Conservation (phyloP, 2,888 invertebrate genomes). For the Volucella bombylans region DNA sequence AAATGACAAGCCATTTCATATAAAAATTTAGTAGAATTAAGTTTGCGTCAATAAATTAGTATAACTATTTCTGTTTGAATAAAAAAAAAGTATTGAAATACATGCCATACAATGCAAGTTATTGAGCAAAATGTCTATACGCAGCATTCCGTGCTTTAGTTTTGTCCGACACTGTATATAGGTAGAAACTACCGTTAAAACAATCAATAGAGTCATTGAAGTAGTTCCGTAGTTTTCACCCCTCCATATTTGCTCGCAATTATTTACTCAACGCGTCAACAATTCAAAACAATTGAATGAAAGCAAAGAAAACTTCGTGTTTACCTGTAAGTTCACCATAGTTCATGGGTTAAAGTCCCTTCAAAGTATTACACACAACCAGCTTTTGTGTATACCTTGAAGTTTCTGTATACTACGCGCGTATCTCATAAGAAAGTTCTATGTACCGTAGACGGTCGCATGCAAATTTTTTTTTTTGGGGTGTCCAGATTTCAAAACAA, state of each 20-base stretch:
- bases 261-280: slow-evolving; percentile 21
- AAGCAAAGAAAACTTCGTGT: slow-evolving; percentile 40
- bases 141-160: no score
- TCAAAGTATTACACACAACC: background rate
- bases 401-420: background rate
- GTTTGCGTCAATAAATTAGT: no score
- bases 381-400: background rate
- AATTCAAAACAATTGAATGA: slow-evolving; percentile 43
- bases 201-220: background rate
- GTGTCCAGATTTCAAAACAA: slow-evolving; percentile 6
- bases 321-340: slow-evolving; percentile 4
- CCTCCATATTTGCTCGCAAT: background rate
- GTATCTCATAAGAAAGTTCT: slow-evolving; percentile 1
- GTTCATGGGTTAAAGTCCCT: no score
- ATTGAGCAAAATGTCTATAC: no score
- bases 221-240: slow-evolving; percentile 25
- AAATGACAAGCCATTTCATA: no score
- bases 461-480: slow-evolving; percentile 11
- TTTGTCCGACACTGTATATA: no score
- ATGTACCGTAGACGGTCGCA: slow-evolving; percentile 16
- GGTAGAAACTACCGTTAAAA: background rate
- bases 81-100: no score
- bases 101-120: no score
- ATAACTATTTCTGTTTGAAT: no score
- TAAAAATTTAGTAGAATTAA: no score